A percentile compares a stretch with the other conserved stretches of the same genome.
Evolutionary conservation across 2,888 invertebrate species (phyloP).

Genomic region (Aporophyla nigra): DNA sequence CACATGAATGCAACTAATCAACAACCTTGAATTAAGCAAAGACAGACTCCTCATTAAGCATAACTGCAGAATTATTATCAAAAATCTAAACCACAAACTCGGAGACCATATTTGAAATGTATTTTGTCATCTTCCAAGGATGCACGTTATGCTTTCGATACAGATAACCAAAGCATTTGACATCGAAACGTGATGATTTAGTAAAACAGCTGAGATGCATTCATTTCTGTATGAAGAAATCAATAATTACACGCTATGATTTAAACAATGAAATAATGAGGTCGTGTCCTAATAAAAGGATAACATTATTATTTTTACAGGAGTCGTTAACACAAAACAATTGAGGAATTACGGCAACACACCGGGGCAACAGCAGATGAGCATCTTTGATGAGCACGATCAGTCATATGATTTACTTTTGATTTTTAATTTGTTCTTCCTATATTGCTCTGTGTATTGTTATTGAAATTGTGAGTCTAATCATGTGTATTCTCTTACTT

Average conservation of each 20-base stretch:
- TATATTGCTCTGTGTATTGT: too few relatives aligned
- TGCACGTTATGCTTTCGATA: conserved; percentile 28
- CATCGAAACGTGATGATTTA: conserved; percentile 47
- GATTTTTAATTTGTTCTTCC: too few relatives aligned
- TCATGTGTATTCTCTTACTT: too few relatives aligned
- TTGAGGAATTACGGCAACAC: background rate
- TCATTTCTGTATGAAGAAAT: background rate
- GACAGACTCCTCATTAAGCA: background rate
- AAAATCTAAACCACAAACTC: conserved; percentile 33
- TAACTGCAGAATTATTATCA: conserved; percentile 17
- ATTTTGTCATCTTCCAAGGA: conserved; percentile 51
- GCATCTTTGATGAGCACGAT: too few relatives aligned
- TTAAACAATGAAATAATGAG: conserved; percentile 13
- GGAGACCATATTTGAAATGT: conserved; percentile 16
- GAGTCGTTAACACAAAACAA: background rate
- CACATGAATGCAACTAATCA: background rate
- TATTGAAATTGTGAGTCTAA: too few relatives aligned
- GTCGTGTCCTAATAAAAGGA: background rate
- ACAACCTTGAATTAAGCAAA: background rate
- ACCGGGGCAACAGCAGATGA: background rate
- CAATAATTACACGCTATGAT: conserved; percentile 7
- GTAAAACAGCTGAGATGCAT: conserved; percentile 20
- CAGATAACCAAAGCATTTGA: conserved; percentile 20
- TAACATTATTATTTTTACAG: background rate
- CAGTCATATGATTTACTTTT: too few relatives aligned